Percentiles rank a stretch among this genome's conserved stretches.
These are phyloP conservation scores for Phyllotreta cruciferae DNA, from an alignment of 2,888 invertebrate genomes.

Conservation along the genomic window DNA sequence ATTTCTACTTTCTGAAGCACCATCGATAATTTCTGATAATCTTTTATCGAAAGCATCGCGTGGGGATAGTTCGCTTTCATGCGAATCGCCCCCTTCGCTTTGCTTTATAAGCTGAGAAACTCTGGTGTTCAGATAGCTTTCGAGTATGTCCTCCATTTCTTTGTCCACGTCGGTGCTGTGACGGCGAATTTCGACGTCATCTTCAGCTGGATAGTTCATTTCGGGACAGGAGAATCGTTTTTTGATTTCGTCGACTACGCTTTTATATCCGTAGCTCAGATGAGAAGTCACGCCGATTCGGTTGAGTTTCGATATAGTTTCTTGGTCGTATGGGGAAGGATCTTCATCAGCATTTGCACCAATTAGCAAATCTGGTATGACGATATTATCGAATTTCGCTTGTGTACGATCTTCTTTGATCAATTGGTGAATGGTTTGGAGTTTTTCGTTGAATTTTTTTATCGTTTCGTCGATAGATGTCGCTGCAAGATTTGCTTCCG, in stretches of 20 bases:
- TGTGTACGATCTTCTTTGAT: slow-evolving; percentile 18
- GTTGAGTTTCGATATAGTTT: slow-evolving; percentile 43
- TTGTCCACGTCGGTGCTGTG: slow-evolving; percentile 36
- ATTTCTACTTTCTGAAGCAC: neutral
- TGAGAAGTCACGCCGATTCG: slow-evolving; percentile 44
- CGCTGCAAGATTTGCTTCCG: neutral
- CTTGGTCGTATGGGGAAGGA: slow-evolving; percentile 31
- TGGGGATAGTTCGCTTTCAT: too few relatives aligned
- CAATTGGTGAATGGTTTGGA: slow-evolving; percentile 17
- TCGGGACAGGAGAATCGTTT: slow-evolving; percentile 23
- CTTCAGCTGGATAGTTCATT: slow-evolving; percentile 15
- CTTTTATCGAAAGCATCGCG: neutral
- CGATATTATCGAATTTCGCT: neutral
- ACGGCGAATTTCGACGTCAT: slow-evolving; percentile 15
- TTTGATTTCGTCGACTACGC: slow-evolving; percentile 50
- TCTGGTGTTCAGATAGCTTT: slow-evolving; percentile 43
- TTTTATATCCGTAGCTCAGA: slow-evolving; percentile 43
- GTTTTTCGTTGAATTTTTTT: slow-evolving; percentile 22
- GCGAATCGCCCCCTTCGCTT: slow-evolving; percentile 29
- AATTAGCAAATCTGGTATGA: too few relatives aligned
- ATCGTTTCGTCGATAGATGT: slow-evolving; percentile 2
- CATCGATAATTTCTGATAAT: neutral
- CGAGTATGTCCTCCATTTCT: slow-evolving; percentile 45
- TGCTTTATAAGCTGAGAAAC: slow-evolving; percentile 41
- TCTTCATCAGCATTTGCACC: neutral